A percentile compares a stretch with the other conserved stretches of the same genome.
Conservation (phyloP, 1,140 invertebrate genomes). For the Hyles euphorbiae region DNA sequence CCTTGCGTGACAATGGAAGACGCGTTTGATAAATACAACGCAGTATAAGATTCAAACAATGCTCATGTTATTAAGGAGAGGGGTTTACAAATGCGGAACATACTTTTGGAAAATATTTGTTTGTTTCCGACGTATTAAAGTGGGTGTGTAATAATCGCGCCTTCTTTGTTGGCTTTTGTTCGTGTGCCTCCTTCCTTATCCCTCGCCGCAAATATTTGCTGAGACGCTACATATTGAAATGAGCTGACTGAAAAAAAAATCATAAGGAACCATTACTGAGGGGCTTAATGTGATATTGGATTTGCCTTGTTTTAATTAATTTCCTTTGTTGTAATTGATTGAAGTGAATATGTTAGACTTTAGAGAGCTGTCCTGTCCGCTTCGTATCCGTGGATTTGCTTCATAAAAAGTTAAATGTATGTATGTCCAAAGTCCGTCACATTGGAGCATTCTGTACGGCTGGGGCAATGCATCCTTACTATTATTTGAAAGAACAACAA, state of each 20-base stretch:
- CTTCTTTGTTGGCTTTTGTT: slow-evolving; percentile 24
- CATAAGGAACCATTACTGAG: background rate
- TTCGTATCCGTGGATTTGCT: no score
- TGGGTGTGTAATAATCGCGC: slow-evolving; percentile 24
- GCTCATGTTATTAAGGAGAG: slow-evolving; percentile 3
- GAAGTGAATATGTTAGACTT: no score
- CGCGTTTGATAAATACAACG: no score
- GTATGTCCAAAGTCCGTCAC: no score
- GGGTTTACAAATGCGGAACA: slow-evolving; percentile 8
- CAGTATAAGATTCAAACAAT: slow-evolving; percentile 2
- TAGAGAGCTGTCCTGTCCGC: no score
- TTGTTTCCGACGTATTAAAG: slow-evolving; percentile 23
- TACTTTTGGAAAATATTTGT: slow-evolving; percentile 11
- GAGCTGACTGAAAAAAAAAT: slow-evolving; percentile 10
- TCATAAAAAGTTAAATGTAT: no score
- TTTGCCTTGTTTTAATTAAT: background rate
- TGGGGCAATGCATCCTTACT: no score
- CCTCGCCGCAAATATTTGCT: slow-evolving; percentile 27
- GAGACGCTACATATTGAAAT: slow-evolving; percentile 27
- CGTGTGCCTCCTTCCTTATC: slow-evolving; percentile 15
- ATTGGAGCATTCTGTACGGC: no score
- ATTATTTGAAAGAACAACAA: no score
- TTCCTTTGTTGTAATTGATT: no score
- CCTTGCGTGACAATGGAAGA: no score
- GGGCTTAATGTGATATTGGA: background rate